These are phyloP conservation scores for Panagrolaimus sp. DNA, from an alignment of 1,140 invertebrate species.

Conservation along the genomic window DNA sequence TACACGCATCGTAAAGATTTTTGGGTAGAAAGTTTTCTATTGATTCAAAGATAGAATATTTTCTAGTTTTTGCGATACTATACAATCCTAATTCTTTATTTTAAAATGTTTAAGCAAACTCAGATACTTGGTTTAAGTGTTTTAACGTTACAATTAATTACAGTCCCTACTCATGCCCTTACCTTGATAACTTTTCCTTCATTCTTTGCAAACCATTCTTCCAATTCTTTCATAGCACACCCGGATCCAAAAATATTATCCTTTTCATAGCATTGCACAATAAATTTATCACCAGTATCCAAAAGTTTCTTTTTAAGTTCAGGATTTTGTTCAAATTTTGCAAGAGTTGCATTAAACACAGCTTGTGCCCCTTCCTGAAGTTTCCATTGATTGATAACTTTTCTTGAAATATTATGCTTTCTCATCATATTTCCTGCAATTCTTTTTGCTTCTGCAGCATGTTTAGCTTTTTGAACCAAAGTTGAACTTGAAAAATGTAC, in stretches of 20 bases:
- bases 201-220: slow-evolving; percentile 40
- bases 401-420: slow-evolving; percentile 12
- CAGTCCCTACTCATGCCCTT: neutral
- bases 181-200: slow-evolving; percentile 44
- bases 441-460: slow-evolving; percentile 36
- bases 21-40: no score
- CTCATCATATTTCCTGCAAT: slow-evolving; percentile 34
- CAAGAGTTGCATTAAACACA: slow-evolving; percentile 31
- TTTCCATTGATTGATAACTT: slow-evolving; percentile 40
- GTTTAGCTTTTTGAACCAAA: slow-evolving; percentile 24
- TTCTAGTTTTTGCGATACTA: no score
- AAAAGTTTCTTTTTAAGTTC: slow-evolving; percentile 36
- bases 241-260: slow-evolving; percentile 43
- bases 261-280: slow-evolving; percentile 36
- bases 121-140: neutral
- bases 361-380: slow-evolving; percentile 30
- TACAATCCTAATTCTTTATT: no score
- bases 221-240: slow-evolving; percentile 25
- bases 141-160: slow-evolving; percentile 3
- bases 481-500: slow-evolving; percentile 36
- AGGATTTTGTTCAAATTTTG: slow-evolving; percentile 37
- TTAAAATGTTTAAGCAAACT: slow-evolving; percentile 18
- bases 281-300: slow-evolving; percentile 34
- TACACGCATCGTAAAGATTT: slow-evolving; percentile 20
- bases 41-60: no score